These are phyloP conservation scores for Macquaria ambigua DNA, from an alignment of 2,113 vertebrate species.

Conservation along the genomic window DNA sequence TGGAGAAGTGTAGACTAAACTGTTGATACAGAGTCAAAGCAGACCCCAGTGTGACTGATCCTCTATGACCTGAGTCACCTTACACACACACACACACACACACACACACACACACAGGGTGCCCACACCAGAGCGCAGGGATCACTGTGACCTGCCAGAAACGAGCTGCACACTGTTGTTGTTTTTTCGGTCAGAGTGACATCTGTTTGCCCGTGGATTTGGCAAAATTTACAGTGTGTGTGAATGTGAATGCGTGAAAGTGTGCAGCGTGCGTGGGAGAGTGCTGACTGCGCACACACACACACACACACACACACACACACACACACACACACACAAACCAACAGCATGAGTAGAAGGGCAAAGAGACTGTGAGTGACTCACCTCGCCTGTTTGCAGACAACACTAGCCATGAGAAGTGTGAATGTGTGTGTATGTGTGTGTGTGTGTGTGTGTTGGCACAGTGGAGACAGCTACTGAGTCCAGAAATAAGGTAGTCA, in stretches of 20 bases:
- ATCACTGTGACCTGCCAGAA: conserved; percentile 57
- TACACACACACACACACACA: background rate
- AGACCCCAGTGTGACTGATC: conserved; percentile 44
- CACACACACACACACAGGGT: background rate
- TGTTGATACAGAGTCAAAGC: conserved; percentile 66
- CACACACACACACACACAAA: conserved; percentile 30
- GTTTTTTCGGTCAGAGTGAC: conserved; percentile 58
- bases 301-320: conserved; percentile 14
- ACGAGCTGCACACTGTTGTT: conserved; percentile 25
- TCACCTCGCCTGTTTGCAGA: conserved; percentile 59
- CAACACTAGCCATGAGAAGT: conserved; percentile 30
- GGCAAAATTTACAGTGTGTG: conserved; percentile 19
- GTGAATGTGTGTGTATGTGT: conserved; percentile 1
- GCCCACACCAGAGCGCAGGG: conserved; percentile 19
- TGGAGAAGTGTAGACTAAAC: conserved; percentile 72
- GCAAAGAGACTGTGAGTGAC: conserved; percentile 38
- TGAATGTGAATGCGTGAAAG: conserved; percentile 3
- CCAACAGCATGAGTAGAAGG: conserved; percentile 27
- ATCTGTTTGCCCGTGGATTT: conserved; percentile 59
- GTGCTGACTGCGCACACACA: background rate
- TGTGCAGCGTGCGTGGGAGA: background rate
- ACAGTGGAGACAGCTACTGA: no score
- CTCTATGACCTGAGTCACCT: conserved; percentile 37
- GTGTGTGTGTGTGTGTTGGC: no score
- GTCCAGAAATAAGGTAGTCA: no score